Evolutionary conservation across 2,888 invertebrate species (phyloP).

Genomic region (Suillia variegata): DNA sequence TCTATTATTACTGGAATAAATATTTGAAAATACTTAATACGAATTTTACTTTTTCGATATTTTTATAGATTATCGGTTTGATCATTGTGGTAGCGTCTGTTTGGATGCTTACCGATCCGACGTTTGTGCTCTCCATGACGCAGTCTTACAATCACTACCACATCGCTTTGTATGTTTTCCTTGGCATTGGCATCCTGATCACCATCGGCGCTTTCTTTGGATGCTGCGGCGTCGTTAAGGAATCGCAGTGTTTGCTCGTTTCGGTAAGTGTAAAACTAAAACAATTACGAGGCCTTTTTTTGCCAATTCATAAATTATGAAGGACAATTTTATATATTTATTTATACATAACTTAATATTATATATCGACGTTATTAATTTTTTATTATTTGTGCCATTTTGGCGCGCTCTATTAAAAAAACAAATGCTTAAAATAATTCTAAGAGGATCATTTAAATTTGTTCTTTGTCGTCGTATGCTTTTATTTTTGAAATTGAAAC

Average conservation of each 20-base stretch:
- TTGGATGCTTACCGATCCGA: conserved; percentile 80
- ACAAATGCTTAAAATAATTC: too few species aligned
- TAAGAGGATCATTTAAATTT: too few species aligned
- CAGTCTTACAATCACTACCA: conserved; percentile 62
- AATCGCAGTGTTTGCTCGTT: conserved; percentile 78
- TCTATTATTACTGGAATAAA: too few species aligned
- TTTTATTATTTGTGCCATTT: too few species aligned
- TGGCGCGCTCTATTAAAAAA: too few species aligned
- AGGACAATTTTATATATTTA: too few species aligned
- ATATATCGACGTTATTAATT: too few species aligned
- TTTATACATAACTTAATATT: background rate
- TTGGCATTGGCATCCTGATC: conserved; percentile 74
- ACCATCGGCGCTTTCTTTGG: conserved; percentile 80
- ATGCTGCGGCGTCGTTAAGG: conserved; percentile 80
- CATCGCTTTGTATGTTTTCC: conserved; percentile 74
- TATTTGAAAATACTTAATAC: too few species aligned
- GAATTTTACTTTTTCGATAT: conserved; percentile 9
- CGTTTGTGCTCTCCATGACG: conserved; percentile 73
- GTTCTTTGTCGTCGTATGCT: too few species aligned
- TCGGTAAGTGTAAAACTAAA: conserved; percentile 65
- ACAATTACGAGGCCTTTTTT: too few species aligned
- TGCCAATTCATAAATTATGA: too few species aligned
- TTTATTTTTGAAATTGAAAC: too few species aligned
- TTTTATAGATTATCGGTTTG: conserved; percentile 71
- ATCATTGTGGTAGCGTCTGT: conserved; percentile 72